Base-by-base conservation (phyloP, 2,797 vertebrate species). In the Coregonus suidteri region DNA sequence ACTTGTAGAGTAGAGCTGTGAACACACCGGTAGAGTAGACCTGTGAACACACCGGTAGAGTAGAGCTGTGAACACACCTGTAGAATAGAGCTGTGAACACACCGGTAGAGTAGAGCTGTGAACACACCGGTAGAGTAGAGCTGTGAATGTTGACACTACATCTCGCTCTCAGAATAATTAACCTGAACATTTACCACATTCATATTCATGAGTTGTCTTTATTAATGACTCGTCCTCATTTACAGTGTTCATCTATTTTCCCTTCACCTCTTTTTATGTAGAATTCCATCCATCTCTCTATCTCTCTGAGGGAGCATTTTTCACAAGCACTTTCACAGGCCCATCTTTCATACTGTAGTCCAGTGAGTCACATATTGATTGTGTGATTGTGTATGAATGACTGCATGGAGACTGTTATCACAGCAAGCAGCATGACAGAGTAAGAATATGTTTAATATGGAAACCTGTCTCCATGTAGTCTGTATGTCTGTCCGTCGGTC, bases 151-250 rank as follows among this genome's bases (percentile, higher is more conserved):
- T 30, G 30, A 68, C 31, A 68, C 66, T 16, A 1, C 13, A 47
- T 47, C 41, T 11, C 41, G 1, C 31, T 34, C 30, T 68, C 14
- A 18, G 34, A 35, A 64, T 64, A 30, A 64, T 64, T 13, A 64
- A 64, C 54, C 54, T 56, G 54, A 56, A 56, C 59, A 30, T 64
- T 64, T 64, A 64, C 7, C 59, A 25, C 9, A 64, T 64, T 64
- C 59, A 64, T 64, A 64, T 64, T 64, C 59, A 64, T 64, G 59
- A 64, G 59, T 64, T 64, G 59, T 25, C 20, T 64, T 64, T 47
- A 47, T 47, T 47, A 47, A 13, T 47, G 59, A 64, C 59, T 64
- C 4, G 20, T 25, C 18, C 6, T 64, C 59, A 64, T 64, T 47
- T 47, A 47, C 41, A 11, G 9, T 13, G 9, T 13, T 11, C 9